phyloP scores from a whole-genome alignment of 64 coral and sea anemone species.

The Montipora capricornis region DNA sequence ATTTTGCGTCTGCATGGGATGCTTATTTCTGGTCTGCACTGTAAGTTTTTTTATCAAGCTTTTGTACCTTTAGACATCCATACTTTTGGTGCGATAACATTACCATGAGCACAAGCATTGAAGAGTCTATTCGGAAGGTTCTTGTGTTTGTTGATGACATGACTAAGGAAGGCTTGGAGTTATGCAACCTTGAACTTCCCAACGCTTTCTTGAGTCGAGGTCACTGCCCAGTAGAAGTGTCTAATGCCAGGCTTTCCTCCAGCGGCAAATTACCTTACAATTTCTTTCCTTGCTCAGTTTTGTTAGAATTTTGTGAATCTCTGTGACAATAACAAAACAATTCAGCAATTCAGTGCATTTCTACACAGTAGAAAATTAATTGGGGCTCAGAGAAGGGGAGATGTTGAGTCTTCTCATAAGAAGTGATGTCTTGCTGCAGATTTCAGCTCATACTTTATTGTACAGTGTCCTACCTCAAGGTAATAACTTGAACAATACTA shows the following conservation, averaged over 20 bases:
- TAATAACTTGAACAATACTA: too few species aligned
- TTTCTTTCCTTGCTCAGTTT: slow-evolving; percentile 56
- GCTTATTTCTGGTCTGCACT: too few species aligned
- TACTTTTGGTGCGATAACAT: slow-evolving; percentile 12
- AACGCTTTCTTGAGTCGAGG: not conserved
- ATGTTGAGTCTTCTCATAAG: too few species aligned
- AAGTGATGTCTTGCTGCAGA: too few species aligned
- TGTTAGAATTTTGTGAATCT: slow-evolving; percentile 66
- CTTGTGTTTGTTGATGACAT: slow-evolving; percentile 38
- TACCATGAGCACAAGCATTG: slow-evolving; percentile 52
- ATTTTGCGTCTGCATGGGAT: too few species aligned
- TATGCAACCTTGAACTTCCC: slow-evolving; percentile 44
- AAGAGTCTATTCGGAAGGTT: slow-evolving; percentile 66
- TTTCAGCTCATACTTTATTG: too few species aligned
- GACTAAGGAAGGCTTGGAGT: not conserved
- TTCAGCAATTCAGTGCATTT: not conserved
- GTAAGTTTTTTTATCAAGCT: too few species aligned
- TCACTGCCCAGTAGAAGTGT: slow-evolving; percentile 55
- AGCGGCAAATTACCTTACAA: slow-evolving; percentile 45
- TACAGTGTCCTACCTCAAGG: too few species aligned
- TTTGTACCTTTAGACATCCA: slow-evolving; percentile 60
- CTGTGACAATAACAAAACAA: not conserved
- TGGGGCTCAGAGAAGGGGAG: too few species aligned
- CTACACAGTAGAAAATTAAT: too few species aligned
- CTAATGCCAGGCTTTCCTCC: slow-evolving; percentile 62